Evolutionary conservation across 2,888 invertebrate genomes (phyloP).

Genomic region (Acrobasis repandana): DNA sequence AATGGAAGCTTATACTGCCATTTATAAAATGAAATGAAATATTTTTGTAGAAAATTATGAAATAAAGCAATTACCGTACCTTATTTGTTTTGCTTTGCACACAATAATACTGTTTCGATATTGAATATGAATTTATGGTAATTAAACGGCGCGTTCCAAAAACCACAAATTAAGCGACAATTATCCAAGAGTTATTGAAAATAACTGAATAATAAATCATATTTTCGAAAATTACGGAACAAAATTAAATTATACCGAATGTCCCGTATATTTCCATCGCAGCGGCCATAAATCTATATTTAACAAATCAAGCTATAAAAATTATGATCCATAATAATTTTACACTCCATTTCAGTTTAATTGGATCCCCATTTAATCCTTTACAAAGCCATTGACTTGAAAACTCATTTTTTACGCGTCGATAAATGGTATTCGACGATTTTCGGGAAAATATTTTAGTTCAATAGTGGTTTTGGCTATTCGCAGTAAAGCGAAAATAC

Average conservation of each 20-base stretch:
- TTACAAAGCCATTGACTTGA: constrained; percentile 8
- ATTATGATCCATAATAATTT: constrained; percentile 15
- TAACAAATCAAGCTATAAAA: constrained; percentile 14
- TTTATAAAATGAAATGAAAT: neutral
- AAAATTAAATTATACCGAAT: neutral
- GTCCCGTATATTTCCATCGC: neutral
- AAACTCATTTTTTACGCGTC: constrained; percentile 13
- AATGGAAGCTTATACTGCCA: neutral
- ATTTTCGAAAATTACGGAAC: neutral
- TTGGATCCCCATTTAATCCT: constrained; percentile 12
- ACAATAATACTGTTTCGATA: constrained; percentile 4
- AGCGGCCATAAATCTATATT: constrained; percentile 2
- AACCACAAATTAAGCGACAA: neutral
- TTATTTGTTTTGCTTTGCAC: constrained; percentile 1
- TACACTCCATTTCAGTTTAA: constrained; percentile 19
- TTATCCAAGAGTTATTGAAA: constrained; percentile 5
- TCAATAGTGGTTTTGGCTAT: neutral
- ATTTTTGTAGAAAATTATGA: neutral
- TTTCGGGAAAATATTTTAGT: neutral
- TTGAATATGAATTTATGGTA: constrained; percentile 11
- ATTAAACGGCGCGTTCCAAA: neutral
- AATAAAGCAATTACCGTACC: neutral
- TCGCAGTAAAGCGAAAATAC: neutral
- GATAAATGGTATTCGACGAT: neutral
- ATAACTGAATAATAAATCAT: neutral